Evolutionary conservation across 2,888 invertebrate species (phyloP).

Genomic region (Muschampia plurimacula): DNA sequence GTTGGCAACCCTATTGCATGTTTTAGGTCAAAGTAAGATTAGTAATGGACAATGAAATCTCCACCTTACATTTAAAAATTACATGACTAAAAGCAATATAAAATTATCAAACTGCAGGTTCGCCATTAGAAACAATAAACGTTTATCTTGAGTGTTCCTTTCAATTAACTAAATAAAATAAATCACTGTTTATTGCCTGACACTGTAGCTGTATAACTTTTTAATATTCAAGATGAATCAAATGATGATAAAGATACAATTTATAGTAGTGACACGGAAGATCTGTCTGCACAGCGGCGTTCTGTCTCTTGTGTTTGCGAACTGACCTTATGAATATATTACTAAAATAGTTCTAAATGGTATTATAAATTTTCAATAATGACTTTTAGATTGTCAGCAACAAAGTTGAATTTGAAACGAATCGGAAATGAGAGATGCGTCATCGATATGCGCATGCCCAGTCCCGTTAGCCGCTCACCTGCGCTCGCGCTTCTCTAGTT

Average conservation of each 20-base stretch:
- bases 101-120: conserved; percentile 37
- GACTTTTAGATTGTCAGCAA: conserved; percentile 54
- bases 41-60: conserved; percentile 27
- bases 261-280: conserved; percentile 69
- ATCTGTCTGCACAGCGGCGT: conserved; percentile 68
- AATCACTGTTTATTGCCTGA: conserved; percentile 50
- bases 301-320: conserved; percentile 71
- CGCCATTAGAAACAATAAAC: conserved; percentile 39
- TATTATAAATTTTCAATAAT: conserved; percentile 52
- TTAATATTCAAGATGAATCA: conserved; percentile 55
- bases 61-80: conserved; percentile 26
- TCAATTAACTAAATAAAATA: conserved; percentile 44
- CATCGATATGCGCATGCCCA: conserved; percentile 64
- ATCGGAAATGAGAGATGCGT: conserved; percentile 50
- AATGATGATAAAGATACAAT: conserved; percentile 67
- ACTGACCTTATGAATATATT: conserved; percentile 62
- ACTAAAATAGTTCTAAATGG: conserved; percentile 55
- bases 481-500: conserved; percentile 82
- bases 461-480: conserved; percentile 83
- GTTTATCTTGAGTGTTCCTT: conserved; percentile 39
- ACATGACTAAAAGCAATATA: conserved; percentile 38
- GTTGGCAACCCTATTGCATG: conserved; percentile 20
- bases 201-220: conserved; percentile 51
- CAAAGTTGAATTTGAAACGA: conserved; percentile 67
- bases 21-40: conserved; percentile 27